A percentile compares a stretch with the other conserved stretches of the same genome.
Evolutionary conservation across 2,113 vertebrate species (phyloP).

Genomic region (Lepus americanus): DNA sequence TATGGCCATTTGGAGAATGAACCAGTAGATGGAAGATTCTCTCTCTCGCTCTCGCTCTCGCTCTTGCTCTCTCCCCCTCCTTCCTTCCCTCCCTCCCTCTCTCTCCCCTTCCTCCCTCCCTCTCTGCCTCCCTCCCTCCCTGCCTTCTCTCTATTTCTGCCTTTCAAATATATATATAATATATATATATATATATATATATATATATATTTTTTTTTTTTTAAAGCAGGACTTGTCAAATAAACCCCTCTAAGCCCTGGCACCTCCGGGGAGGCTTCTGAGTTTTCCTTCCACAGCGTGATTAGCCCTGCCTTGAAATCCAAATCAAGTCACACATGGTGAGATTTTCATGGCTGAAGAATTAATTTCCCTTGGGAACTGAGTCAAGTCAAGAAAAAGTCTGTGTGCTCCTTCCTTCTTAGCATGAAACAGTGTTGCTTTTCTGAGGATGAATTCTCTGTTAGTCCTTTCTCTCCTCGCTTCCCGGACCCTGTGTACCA

Average conservation of each 20-base stretch:
- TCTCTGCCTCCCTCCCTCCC: too few relatives aligned
- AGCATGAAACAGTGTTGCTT: not conserved
- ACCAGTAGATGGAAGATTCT: too few relatives aligned
- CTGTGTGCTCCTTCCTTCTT: not conserved
- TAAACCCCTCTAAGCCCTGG: not conserved
- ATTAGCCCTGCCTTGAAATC: not conserved
- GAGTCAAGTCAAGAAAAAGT: not conserved
- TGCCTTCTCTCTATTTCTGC: too few relatives aligned
- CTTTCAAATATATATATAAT: too few relatives aligned
- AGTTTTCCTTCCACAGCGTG: not conserved
- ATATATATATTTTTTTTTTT: too few relatives aligned
- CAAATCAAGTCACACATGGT: not conserved
- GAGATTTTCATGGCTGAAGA: conserved; percentile 30
- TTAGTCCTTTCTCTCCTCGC: too few relatives aligned
- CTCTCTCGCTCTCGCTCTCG: not conserved
- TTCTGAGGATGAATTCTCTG: not conserved
- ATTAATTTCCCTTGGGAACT: conserved; percentile 17
- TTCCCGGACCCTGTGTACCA: too few relatives aligned
- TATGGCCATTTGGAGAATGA: too few relatives aligned
- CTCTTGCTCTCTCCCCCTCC: too few relatives aligned
- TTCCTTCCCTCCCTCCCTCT: too few relatives aligned
- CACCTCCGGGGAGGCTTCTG: not conserved
- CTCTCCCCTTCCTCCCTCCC: too few relatives aligned
- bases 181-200: too few relatives aligned
- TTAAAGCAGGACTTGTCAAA: not conserved